phyloP scores from a whole-genome alignment of 1,140 invertebrate genomes.

The Drosophila ficusphila region DNA sequence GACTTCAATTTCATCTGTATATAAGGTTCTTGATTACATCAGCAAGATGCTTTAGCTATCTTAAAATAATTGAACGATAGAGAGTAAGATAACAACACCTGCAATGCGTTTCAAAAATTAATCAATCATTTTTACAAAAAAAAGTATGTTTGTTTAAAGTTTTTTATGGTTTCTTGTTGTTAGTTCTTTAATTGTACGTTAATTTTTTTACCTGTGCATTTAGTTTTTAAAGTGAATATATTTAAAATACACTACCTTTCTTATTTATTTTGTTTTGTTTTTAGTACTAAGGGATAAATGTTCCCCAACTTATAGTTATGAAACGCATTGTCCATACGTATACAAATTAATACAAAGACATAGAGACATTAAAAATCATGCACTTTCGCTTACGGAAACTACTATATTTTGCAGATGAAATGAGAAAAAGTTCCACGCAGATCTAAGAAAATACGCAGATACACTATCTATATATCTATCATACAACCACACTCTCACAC shows the following conservation, averaged over 20 bases:
- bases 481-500: slow-evolving; percentile 20
- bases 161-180: no score
- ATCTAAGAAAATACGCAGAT: slow-evolving; percentile 39
- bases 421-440: slow-evolving; percentile 71
- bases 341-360: slow-evolving; percentile 37
- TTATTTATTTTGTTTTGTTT: background rate
- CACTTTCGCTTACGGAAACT: slow-evolving; percentile 23
- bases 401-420: slow-evolving; percentile 23
- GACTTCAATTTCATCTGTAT: slow-evolving; percentile 37
- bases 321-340: slow-evolving; percentile 37
- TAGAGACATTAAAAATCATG: slow-evolving; percentile 5
- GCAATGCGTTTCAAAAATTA: slow-evolving; percentile 22
- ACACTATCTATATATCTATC: slow-evolving; percentile 21
- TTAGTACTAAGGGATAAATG: no score
- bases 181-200: no score
- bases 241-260: no score
- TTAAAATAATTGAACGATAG: slow-evolving; percentile 23
- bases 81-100: slow-evolving; percentile 4
- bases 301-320: background rate
- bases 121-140: background rate
- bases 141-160: background rate
- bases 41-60: slow-evolving; percentile 34
- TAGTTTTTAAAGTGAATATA: no score
- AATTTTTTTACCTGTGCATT: no score
- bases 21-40: slow-evolving; percentile 26